These are phyloP conservation scores for Lochmaea capreae DNA, from an alignment of 2,888 invertebrate species.

Conservation along the genomic window DNA sequence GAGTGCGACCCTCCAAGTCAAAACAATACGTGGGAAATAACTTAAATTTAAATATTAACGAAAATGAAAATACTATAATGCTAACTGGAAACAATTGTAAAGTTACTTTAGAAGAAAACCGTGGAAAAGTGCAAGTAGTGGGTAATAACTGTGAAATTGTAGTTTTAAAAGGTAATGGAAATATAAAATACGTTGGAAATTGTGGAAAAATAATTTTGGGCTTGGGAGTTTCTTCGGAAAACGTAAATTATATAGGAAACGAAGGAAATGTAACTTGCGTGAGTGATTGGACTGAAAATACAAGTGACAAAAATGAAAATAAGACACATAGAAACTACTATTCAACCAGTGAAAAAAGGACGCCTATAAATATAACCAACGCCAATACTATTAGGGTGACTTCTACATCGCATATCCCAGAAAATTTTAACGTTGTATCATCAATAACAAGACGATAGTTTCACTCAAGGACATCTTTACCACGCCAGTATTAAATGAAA, in stretches of 20 bases:
- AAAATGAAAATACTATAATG: slow-evolving; percentile 35
- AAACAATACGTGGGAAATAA: slow-evolving; percentile 46
- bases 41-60: slow-evolving; percentile 39
- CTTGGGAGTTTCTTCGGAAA: slow-evolving; percentile 35
- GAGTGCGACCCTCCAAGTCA: slow-evolving; percentile 22
- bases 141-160: slow-evolving; percentile 45
- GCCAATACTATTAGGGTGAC: slow-evolving; percentile 5
- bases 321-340: neutral
- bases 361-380: slow-evolving; percentile 4
- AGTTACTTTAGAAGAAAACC: slow-evolving; percentile 43
- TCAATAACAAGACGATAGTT: neutral
- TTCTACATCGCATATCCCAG: neutral
- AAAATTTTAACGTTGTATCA: slow-evolving; percentile 8
- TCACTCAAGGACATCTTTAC: neutral
- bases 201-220: slow-evolving; percentile 45
- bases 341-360: neutral
- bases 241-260: slow-evolving; percentile 46
- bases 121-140: slow-evolving; percentile 43
- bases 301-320: neutral
- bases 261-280: slow-evolving; percentile 35
- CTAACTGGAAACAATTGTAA: slow-evolving; percentile 49
- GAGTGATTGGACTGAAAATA: slow-evolving; percentile 3
- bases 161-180: slow-evolving; percentile 45
- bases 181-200: slow-evolving; percentile 48
- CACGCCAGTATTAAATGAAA: neutral